Evolutionary conservation across 2,113 vertebrate species (phyloP).

Genomic region (Austrofundulus limnaeus): DNA sequence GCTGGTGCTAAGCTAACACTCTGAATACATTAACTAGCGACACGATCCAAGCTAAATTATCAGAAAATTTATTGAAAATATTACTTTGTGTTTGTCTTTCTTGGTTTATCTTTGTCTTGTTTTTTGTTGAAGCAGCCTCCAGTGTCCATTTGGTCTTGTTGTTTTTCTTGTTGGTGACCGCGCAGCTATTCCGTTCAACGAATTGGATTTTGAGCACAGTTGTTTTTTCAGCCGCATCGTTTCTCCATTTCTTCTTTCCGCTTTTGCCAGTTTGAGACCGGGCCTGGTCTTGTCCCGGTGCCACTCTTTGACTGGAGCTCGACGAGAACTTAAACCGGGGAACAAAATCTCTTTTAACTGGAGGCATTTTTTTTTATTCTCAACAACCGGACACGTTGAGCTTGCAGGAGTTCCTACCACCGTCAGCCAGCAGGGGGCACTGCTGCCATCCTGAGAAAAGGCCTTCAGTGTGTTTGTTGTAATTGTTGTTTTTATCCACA

Average conservation of each 20-base stretch:
- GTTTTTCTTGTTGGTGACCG: neutral
- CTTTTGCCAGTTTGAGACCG: neutral
- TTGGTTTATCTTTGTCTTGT: neutral
- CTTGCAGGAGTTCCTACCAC: no score
- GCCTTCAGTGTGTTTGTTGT: no score
- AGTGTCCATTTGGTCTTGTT: neutral
- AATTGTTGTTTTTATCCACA: no score
- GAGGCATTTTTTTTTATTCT: neutral
- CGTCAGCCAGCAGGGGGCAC: constrained; percentile 28
- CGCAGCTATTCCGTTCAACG: neutral
- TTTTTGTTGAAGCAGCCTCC: neutral
- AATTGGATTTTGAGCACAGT: constrained; percentile 37
- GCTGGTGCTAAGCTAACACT: neutral
- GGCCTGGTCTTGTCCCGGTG: neutral
- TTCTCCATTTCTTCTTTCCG: neutral
- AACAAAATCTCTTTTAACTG: neutral
- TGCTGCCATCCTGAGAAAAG: neutral
- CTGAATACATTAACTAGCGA: no score
- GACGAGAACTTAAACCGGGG: constrained; percentile 29
- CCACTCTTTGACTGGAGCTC: constrained; percentile 13
- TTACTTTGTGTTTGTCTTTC: neutral
- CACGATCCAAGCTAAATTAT: neutral
- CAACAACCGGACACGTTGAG: neutral
- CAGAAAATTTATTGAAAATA: neutral
- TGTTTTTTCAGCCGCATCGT: neutral